Evolutionary conservation across 2,888 invertebrate genomes (phyloP).

Genomic region (Colostygia pectinataria): DNA sequence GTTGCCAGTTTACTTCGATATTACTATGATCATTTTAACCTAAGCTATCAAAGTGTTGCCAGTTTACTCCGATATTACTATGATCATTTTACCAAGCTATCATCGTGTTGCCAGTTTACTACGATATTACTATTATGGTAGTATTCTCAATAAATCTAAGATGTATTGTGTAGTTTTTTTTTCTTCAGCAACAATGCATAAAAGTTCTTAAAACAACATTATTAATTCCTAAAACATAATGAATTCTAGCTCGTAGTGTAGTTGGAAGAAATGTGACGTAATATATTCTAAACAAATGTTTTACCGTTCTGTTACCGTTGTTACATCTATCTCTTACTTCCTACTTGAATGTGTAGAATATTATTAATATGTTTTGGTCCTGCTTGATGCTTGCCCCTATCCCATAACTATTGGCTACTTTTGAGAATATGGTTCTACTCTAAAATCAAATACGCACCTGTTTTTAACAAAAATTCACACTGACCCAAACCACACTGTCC

Average conservation of each 20-base stretch:
- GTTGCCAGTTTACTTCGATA: constrained; percentile 3
- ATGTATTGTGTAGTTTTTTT: no score
- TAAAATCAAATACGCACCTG: constrained; percentile 7
- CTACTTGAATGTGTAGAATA: constrained; percentile 30
- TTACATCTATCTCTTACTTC: constrained; percentile 26
- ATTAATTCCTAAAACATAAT: no score
- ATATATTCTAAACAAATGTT: no score
- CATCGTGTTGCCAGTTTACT: no score
- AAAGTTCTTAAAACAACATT: no score
- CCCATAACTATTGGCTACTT: constrained; percentile 45
- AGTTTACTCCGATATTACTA: neutral
- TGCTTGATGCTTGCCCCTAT: constrained; percentile 71
- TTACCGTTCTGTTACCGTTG: constrained; percentile 32
- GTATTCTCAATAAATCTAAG: no score
- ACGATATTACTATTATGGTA: no score
- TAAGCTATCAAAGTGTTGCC: constrained; percentile 20
- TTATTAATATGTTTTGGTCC: constrained; percentile 54
- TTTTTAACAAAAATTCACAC: neutral
- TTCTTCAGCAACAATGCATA: no score
- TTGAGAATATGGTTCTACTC: constrained; percentile 64
- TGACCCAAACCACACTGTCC: neutral
- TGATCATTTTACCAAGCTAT: neutral
- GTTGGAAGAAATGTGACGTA: no score
- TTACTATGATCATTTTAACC: neutral
- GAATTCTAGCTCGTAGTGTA: no score